These are phyloP conservation scores for Lobophora halterata DNA, from an alignment of 2,888 invertebrate species.

Conservation along the genomic window DNA sequence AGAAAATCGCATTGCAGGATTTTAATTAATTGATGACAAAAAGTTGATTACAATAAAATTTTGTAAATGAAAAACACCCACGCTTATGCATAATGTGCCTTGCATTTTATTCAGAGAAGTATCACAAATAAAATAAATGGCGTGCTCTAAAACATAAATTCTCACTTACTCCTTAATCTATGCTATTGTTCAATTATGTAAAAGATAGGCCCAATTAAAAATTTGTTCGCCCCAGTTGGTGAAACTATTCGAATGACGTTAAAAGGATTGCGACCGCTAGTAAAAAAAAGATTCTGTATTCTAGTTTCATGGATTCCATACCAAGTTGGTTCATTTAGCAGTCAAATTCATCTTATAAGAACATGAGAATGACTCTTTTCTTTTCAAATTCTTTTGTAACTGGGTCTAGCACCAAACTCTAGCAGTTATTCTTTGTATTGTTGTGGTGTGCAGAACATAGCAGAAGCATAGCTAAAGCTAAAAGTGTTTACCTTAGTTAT, in stretches of 20 bases:
- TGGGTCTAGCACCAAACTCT: too few relatives aligned
- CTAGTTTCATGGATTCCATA: too few relatives aligned
- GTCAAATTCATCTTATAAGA: too few relatives aligned
- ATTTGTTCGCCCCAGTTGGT: conserved; percentile 51
- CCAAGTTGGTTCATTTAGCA: too few relatives aligned
- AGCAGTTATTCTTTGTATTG: too few relatives aligned
- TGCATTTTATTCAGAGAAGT: conserved; percentile 24
- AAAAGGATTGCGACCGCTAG: conserved; percentile 36
- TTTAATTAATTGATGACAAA: conserved; percentile 12
- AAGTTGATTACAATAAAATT: conserved; percentile 22
- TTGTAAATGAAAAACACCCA: conserved; percentile 16
- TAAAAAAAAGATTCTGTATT: conserved; percentile 24
- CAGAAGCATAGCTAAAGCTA: too few relatives aligned
- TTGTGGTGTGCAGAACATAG: too few relatives aligned
- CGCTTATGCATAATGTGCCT: conserved; percentile 19
- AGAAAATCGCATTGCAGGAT: too few relatives aligned
- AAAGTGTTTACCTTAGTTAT: too few relatives aligned
- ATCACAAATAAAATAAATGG: conserved; percentile 31
- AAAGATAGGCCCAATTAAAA: conserved; percentile 67
- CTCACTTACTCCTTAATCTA: conserved; percentile 62
- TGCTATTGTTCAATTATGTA: conserved; percentile 62
- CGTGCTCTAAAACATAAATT: conserved; percentile 59
- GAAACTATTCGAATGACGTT: conserved; percentile 37
- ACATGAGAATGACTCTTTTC: too few relatives aligned
- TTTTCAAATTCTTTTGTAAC: too few relatives aligned